phyloP scores from a whole-genome alignment of 2,888 invertebrate genomes.

The Mongoloraphidia duomilia region DNA sequence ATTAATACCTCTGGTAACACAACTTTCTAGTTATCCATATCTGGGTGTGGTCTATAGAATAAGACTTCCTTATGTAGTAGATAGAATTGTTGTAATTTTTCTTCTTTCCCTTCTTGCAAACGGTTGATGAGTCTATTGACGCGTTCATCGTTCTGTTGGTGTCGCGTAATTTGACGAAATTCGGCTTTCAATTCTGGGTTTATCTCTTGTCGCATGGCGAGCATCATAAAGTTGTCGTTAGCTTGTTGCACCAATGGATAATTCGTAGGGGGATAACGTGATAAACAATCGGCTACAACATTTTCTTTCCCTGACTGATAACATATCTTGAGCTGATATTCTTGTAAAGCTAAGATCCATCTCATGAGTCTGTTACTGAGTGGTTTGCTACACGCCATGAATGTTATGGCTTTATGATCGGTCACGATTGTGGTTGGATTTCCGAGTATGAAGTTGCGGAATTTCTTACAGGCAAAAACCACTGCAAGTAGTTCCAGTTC shows the following conservation, averaged over 20 bases:
- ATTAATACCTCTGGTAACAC: no score
- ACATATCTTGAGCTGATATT: slow-evolving; percentile 7
- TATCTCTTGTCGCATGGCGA: no score
- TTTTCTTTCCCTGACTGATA: slow-evolving; percentile 7
- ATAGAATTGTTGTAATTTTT: no score
- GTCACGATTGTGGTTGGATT: slow-evolving; percentile 5
- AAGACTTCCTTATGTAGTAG: no score
- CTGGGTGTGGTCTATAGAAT: no score
- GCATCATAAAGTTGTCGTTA: no score
- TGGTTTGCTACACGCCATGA: slow-evolving; percentile 6
- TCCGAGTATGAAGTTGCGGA: slow-evolving; percentile 4
- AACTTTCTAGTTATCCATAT: no score
- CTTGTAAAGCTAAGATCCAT: slow-evolving; percentile 8
- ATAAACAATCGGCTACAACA: slow-evolving; percentile 8
- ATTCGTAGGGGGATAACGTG: slow-evolving; percentile 1
- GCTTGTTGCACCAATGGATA: no score
- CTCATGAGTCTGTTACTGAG: slow-evolving; percentile 8
- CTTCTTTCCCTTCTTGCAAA: no score
- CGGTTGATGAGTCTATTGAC: no score
- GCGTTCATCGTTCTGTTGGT: background rate
- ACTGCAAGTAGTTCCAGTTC: slow-evolving; percentile 8
- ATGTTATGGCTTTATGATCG: slow-evolving; percentile 10
- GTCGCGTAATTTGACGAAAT: no score
- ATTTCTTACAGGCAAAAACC: slow-evolving; percentile 7
- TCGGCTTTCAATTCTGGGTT: no score